phyloP scores from a whole-genome alignment of 2,113 vertebrate genomes.

The Rhinolophus sinicus region DNA sequence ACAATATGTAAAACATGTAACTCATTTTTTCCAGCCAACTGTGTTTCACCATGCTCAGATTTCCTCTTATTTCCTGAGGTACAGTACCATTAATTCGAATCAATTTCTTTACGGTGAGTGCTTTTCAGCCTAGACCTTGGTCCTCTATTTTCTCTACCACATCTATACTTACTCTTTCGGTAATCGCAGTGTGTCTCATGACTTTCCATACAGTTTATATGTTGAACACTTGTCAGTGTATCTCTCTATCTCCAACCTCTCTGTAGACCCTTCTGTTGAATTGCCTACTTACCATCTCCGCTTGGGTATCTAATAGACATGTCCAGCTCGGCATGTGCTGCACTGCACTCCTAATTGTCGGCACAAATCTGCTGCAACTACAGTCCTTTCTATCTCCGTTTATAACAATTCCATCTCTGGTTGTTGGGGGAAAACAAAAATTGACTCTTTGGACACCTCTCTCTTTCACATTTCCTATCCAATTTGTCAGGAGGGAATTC shows the following conservation, averaged over 20 bases:
- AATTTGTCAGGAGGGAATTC: not conserved
- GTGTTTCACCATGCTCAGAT: not conserved
- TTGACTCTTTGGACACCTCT: not conserved
- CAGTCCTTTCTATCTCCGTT: not conserved
- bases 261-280: not conserved
- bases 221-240: not conserved
- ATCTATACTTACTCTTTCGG: not conserved
- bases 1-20: not conserved
- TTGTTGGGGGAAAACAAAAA: not conserved
- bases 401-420: not conserved
- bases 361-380: not conserved
- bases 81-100: not conserved
- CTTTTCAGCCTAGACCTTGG: not conserved
- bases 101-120: not conserved
- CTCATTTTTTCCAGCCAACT: not conserved
- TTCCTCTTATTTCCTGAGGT: not conserved
- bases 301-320: not conserved
- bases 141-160: not conserved
- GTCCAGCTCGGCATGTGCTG: not conserved
- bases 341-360: not conserved
- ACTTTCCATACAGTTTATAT: not conserved
- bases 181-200: not conserved
- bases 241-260: not conserved
- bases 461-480: not conserved
- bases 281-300: not conserved